A percentile compares a stretch with the other conserved stretches of the same genome.
These are phyloP conservation scores for Ectemnius lituratus DNA, from an alignment of 2,888 invertebrate genomes.

Conservation along the genomic window DNA sequence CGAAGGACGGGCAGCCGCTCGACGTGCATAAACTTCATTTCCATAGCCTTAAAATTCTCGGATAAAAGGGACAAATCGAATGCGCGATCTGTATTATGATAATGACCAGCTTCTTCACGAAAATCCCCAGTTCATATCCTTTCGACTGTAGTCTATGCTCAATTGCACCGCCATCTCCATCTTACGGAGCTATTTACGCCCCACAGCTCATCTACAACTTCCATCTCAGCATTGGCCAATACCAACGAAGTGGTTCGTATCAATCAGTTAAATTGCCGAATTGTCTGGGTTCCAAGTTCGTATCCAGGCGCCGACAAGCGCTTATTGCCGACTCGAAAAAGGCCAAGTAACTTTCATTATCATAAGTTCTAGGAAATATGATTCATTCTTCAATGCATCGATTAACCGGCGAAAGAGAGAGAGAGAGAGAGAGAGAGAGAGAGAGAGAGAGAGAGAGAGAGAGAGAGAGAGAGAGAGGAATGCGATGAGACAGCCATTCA, in stretches of 20 bases:
- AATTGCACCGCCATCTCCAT: conserved; percentile 41
- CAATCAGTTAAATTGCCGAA: conserved; percentile 3
- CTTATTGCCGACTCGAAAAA: not conserved
- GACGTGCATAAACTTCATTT: conserved; percentile 61
- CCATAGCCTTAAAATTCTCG: conserved; percentile 64
- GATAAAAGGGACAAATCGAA: conserved; percentile 64
- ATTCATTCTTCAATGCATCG: conserved; percentile 41
- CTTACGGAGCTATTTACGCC: conserved; percentile 38
- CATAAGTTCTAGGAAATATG: conserved; percentile 33
- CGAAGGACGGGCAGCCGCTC: conserved; percentile 30
- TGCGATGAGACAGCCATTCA: conserved; percentile 44
- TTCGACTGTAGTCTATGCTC: conserved; percentile 25
- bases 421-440: no score
- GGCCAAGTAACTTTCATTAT: conserved; percentile 24
- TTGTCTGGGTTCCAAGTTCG: not conserved
- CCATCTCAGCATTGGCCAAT: not conserved
- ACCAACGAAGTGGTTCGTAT: not conserved
- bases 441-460: no score
- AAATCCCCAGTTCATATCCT: conserved; percentile 33
- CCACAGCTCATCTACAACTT: not conserved
- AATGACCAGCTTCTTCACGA: conserved; percentile 59
- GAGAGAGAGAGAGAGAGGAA: no score
- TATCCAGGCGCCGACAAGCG: conserved; percentile 5
- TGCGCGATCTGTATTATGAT: conserved; percentile 69
- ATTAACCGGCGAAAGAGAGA: conserved; percentile 30